Evolutionary conservation across 2,888 invertebrate genomes (phyloP), one percentile per base, ranked within the genome.

Genomic region (Flexamia atlantica): DNA sequence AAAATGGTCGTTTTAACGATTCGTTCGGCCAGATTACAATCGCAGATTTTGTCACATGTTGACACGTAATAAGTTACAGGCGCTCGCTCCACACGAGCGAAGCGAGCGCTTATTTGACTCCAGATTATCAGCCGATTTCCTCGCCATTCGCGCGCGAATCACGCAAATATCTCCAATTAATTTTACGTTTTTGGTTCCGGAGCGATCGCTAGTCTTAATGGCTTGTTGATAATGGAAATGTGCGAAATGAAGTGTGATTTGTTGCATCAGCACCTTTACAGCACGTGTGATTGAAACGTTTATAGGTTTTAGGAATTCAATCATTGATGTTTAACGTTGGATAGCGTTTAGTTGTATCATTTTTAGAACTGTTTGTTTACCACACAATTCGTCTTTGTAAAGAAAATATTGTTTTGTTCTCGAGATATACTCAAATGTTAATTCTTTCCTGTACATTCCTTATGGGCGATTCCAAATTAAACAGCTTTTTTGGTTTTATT

Each of bases 171-270:
- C n/a, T 17, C 28, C 76, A 42, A 76, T 76, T 50, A 76, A 42
- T 76, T 76, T 76, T 76, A 76, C 40, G 76, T 76, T 76, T 76
- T 42, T 46, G 42, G 76, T 46, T 46, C 76, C 76, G 46, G n/a
- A 14, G 36, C 60, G 28, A 14, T 46, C 17, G 46, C 40, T 5
- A 53, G 53, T 53, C 53, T 53, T 53, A 53, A 53, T 53, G 53
- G 53, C 53, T 53, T 23, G 53, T 14, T 17, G 23, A 17, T 30
- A 17, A 64, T 64, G 64, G 64, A 64, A 64, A 57, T 57, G 64
- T 20, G 64, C 17, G 64, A 64, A 64, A 64, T 64, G 64, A 64
- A 64, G 64, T 23, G 60, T 28, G 30, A 64, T 64, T 64, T 64
- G 64, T 12, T 25, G 23, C 28, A 25, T 64, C 64, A 64, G 64